Conservation (phyloP, 2,888 invertebrate species). For the Pheosia tremula region DNA sequence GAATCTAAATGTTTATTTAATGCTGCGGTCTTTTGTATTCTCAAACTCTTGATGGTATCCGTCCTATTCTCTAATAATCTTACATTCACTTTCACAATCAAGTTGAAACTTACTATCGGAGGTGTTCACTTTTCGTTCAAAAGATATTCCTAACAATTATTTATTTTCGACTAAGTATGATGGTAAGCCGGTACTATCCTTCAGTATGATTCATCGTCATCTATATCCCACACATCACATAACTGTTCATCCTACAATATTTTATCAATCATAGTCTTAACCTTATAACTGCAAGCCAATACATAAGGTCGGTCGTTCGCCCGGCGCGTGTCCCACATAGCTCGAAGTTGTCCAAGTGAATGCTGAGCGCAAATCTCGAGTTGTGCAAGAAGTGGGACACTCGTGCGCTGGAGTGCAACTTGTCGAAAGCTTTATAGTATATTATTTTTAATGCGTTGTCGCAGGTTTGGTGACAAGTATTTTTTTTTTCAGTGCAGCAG, state of each 20-base stretch:
- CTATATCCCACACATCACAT: too few species aligned
- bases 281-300: not conserved
- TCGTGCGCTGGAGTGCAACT: conserved; percentile 25
- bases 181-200: too few species aligned
- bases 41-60: not conserved
- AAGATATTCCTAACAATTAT: too few species aligned
- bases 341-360: conserved; percentile 48
- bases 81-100: not conserved
- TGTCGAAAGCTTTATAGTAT: conserved; percentile 23
- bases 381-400: conserved; percentile 43
- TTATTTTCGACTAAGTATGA: too few species aligned
- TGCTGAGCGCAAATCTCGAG: conserved; percentile 42
- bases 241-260: conserved; percentile 12
- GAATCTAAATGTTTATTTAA: too few species aligned
- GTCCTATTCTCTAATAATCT: not conserved
- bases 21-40: not conserved
- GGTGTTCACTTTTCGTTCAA: too few species aligned
- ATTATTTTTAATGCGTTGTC: not conserved
- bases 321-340: conserved; percentile 50
- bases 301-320: not conserved
- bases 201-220: too few species aligned
- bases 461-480: not conserved
- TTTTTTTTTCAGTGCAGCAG: too few species aligned
- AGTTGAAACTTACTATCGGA: not conserved
- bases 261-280: conserved; percentile 12